Evolutionary conservation across 1,140 invertebrate species (phyloP), one percentile per base, ranked within the genome.

Genomic region (Sarcophaga peregrina): DNA sequence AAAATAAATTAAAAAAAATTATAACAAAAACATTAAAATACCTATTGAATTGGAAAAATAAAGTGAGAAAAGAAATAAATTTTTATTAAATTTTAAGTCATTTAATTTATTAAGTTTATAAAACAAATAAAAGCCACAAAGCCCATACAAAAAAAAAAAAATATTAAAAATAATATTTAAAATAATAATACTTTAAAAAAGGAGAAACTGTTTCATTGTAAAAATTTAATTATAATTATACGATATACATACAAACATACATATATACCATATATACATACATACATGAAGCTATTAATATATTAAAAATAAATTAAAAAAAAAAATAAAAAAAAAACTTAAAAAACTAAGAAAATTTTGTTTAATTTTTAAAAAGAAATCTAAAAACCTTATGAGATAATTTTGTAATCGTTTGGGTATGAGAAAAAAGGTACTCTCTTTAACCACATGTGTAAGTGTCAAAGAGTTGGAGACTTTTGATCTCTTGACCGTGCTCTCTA

Each of bases 161-260:
- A 15, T 68, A 68, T 68, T 20, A 20, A 68, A 68, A 68, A 20
- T 20, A 62, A 9, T 10, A 52, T 52, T 10, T 62, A 7, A 68
- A 68, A 68, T 68, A 68, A 3, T 68, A n/a, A 68, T 8, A 68
- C 7, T 9, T 68, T 10, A 3, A 25, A 20, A 68, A 68, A 68
- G 20, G 20, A 68, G 17, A 68, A 37, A 37, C 1, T 37, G 82
- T 86, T 83, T 68, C 84, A 88, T 86, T 87, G 85, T 86, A 85
- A 84, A 76, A 47, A 75, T 10, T 20, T 37, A 37, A 37, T 25
- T 74, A 13, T 62, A 62, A 15, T 62, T 62, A 15, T 20, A 68
- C 5, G n/a, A 68, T 20, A 20, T 73, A 47, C 47, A 72, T 37
- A 75, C 20, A 74, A n/a, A n/a, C n/a, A 74, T 74, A 10, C 15